Conservation (phyloP, 2,113 vertebrate species). For the Cygnus atratus region DNA sequence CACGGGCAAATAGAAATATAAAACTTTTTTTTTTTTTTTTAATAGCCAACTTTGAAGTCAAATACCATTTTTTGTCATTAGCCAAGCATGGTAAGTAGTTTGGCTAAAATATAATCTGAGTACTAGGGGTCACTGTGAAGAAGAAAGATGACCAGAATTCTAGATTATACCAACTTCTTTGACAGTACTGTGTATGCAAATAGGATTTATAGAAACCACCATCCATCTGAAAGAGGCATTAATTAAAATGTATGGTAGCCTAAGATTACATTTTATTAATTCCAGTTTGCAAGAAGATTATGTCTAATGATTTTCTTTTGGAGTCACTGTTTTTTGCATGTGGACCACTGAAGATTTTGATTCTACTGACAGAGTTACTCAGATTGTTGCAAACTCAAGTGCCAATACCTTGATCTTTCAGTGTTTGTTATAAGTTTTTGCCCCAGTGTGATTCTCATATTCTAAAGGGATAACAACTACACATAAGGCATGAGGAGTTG, state of each 20-base stretch:
- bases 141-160: not conserved
- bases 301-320: slow-evolving; percentile 20
- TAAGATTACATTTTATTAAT: slow-evolving; percentile 25
- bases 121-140: not conserved
- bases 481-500: not conserved
- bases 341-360: not conserved
- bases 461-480: not conserved
- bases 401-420: not conserved
- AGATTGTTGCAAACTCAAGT: not conserved
- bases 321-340: slow-evolving; percentile 9
- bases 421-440: not conserved
- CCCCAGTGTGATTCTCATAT: not conserved
- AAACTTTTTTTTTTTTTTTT: not conserved
- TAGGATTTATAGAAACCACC: slow-evolving; percentile 32
- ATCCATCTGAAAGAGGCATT: not conserved
- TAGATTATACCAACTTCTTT: not conserved
- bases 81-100: not conserved
- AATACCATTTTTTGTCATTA: not conserved
- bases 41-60: not conserved
- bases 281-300: slow-evolving; percentile 32
- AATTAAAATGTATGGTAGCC: slow-evolving; percentile 33
- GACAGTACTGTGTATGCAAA: not conserved
- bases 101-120: not conserved
- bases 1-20: not conserved
- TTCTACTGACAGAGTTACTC: not conserved